Evolutionary conservation across 1,140 invertebrate species (phyloP), one percentile per base, ranked within the genome.

Genomic region (Latrodectus geometricus): DNA sequence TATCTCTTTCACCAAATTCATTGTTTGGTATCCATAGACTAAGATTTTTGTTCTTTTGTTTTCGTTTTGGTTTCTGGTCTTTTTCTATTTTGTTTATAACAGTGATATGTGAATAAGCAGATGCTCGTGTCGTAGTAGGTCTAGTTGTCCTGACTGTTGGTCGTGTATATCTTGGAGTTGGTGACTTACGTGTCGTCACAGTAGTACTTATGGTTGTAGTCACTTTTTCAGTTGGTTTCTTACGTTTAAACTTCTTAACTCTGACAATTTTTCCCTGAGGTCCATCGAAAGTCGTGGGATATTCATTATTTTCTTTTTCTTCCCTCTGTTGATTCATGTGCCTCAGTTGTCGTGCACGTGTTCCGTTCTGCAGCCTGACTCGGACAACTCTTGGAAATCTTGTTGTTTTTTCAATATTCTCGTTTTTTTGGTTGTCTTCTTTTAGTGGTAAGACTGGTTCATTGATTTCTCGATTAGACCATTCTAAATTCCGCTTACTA

Each of bases 21-120:
- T 50, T 8, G 8, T 50, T 23, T 20, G 74, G 74, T 9, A 76
- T 50, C 74, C 74, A 76, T n/a, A 76, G 20, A 15, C n/a, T 68
- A 35, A 23, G 50, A 8, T 72, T 70, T 77, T 77, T 77, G 12
- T 48, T 72, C 48, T 68, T 78, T 8, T 85, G 12, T 61, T 78
- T 86, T 70, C 83, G 77, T 0, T 69, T 75, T 0, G 52, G 69
- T 65, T 86, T 86, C 11, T 73, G 83, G n/a, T 77, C 56, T 15
- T 48, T 65, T 70, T 48, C 49, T 49, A 76, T 56, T 72, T 78
- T 77, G 17, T 86, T 86, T 20, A 86, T 48, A 7, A 86, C 83
- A 48, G 83, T 86, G 14, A 86, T 86, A 21, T 86, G 83, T 56
- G 83, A 21, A 72, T 77, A 86, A 0, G 61, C 15, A 0, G 75